phyloP scores from a whole-genome alignment of 2,888 invertebrate species.

The Folsomia candida region DNA sequence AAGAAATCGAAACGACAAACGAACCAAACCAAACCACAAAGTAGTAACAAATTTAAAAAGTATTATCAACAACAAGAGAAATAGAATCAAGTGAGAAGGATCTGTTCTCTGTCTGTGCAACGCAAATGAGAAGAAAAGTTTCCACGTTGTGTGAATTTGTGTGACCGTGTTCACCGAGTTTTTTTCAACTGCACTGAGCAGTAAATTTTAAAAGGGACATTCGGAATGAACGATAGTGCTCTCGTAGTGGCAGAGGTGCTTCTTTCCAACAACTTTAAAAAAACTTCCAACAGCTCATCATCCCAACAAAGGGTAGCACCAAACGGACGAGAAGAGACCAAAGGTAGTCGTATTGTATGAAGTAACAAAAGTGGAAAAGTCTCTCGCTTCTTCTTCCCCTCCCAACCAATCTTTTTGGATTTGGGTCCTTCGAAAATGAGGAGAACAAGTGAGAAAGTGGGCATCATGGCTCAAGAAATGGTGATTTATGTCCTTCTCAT shows the following conservation, averaged over 20 bases:
- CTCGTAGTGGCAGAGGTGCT: neutral
- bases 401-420: neutral
- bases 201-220: conserved; percentile 15
- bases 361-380: neutral
- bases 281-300: neutral
- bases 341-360: neutral
- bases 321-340: neutral
- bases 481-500: conserved; percentile 39
- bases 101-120: neutral
- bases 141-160: neutral
- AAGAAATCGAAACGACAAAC: neutral
- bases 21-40: neutral
- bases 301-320: neutral
- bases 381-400: neutral
- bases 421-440: conserved; percentile 11
- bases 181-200: neutral
- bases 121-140: conserved; percentile 2
- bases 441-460: conserved; percentile 19
- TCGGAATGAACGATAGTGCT: conserved; percentile 9
- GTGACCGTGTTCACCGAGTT: neutral
- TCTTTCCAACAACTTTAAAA: neutral
- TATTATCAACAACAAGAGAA: neutral
- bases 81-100: conserved; percentile 1
- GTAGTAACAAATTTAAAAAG: neutral
- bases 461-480: conserved; percentile 14